Conservation (phyloP, 2,888 invertebrate species). For the Hydrotaea cyrtoneurina region DNA sequence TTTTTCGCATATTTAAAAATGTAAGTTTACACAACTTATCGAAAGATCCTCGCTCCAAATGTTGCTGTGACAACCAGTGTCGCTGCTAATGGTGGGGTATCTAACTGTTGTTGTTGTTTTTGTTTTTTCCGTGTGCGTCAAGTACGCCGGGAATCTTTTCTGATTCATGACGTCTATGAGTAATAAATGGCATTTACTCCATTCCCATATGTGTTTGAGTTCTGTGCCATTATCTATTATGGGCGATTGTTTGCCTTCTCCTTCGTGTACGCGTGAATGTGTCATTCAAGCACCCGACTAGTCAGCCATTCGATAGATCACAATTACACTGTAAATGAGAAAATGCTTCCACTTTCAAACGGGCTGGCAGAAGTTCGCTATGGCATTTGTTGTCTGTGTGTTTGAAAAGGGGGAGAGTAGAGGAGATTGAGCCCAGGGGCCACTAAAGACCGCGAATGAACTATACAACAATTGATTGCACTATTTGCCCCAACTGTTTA, state of each 20-base stretch:
- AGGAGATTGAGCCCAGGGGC: neutral
- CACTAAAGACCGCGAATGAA: neutral
- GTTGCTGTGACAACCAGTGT: neutral
- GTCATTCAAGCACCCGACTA: constrained; percentile 18
- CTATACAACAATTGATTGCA: constrained; percentile 3
- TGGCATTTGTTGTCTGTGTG: neutral
- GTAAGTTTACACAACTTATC: neutral
- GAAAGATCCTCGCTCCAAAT: neutral
- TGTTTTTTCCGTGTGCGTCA: constrained; percentile 4
- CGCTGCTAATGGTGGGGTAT: neutral
- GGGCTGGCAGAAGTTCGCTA: neutral
- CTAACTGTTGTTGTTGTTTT: too few relatives aligned
- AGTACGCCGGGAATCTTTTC: constrained; percentile 18
- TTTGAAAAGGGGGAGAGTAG: neutral
- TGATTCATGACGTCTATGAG: constrained; percentile 58
- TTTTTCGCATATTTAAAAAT: too few relatives aligned
- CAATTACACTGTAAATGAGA: constrained; percentile 51
- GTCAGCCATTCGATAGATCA: constrained; percentile 41
- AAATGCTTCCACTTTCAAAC: constrained; percentile 28
- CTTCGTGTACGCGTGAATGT: neutral
- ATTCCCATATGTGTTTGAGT: neutral
- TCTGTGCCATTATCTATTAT: neutral
- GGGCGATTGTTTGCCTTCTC: neutral
- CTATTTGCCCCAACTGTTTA: constrained; percentile 2
- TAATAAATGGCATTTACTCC: constrained; percentile 61